A percentile compares a stretch with the other conserved stretches of the same genome.
Evolutionary conservation across 53 echinoderm and acorn worm genomes (phyloP).

Genomic region (Paracentrotus lividus): DNA sequence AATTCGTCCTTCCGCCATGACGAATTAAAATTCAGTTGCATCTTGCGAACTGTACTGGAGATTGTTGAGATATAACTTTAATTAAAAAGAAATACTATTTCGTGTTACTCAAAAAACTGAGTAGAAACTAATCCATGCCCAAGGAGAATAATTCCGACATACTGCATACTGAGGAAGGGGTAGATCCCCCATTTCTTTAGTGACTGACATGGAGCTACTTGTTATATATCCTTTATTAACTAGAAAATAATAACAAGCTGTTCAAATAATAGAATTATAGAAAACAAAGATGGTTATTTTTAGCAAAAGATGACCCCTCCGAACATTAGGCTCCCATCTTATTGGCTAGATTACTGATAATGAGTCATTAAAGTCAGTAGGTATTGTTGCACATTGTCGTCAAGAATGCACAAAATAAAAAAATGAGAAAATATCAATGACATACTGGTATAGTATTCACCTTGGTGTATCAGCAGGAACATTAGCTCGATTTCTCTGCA

Average conservation of each 20-base stretch:
- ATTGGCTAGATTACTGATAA: slow-evolving; percentile 60
- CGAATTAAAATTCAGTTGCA: no score
- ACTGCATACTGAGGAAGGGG: slow-evolving; percentile 57
- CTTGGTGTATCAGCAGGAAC: background rate
- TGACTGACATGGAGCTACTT: slow-evolving; percentile 60
- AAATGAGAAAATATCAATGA: no score
- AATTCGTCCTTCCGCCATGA: no score
- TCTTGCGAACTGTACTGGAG: slow-evolving; percentile 56
- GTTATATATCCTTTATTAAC: slow-evolving; percentile 62
- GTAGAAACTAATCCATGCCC: slow-evolving; percentile 53
- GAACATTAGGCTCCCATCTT: slow-evolving; percentile 56
- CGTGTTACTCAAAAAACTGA: slow-evolving; percentile 52
- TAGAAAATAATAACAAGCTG: slow-evolving; percentile 64
- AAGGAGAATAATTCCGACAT: slow-evolving; percentile 57
- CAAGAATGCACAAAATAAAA: no score
- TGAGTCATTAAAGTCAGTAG: slow-evolving; percentile 60
- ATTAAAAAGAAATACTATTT: slow-evolving; percentile 50
- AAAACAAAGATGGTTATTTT: no score
- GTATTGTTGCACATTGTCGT: no score
- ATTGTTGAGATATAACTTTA: slow-evolving; percentile 55
- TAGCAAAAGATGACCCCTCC: no score
- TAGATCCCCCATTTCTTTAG: slow-evolving; percentile 58
- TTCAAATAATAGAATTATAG: no score
- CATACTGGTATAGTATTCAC: background rate
- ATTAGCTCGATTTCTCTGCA: background rate